Percentiles rank a stretch among this genome's conserved stretches.
Evolutionary conservation across 2,797 vertebrate species (phyloP).

Genomic region (Mormyrops attenuatus): DNA sequence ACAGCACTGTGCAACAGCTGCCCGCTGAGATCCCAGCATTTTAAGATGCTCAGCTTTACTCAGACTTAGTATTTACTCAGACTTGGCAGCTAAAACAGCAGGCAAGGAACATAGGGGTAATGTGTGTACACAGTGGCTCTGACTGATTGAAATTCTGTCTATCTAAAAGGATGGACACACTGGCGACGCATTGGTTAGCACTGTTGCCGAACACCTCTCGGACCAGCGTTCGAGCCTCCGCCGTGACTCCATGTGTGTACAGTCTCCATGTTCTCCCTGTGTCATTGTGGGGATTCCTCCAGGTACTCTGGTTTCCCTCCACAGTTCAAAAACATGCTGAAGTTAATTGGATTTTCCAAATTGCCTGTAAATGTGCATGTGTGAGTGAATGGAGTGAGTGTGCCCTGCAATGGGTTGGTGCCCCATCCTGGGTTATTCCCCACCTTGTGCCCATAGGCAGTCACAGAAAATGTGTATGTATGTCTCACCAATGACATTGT

Average conservation of each 20-base stretch:
- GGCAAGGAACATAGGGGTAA: background rate
- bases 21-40: background rate
- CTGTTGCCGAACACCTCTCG: no score
- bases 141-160: background rate
- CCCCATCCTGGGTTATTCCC: background rate
- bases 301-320: background rate
- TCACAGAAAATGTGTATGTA: background rate
- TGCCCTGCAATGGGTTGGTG: background rate
- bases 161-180: background rate
- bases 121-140: background rate
- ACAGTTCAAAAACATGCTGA: background rate
- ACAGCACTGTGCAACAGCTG: background rate
- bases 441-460: background rate
- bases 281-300: background rate
- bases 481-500: background rate
- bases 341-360: background rate
- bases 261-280: background rate
- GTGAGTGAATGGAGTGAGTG: no score
- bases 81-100: background rate
- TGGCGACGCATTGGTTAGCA: background rate
- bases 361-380: background rate
- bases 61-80: background rate
- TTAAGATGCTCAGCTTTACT: background rate
- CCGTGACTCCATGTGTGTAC: background rate
- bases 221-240: no score